phyloP scores from a whole-genome alignment of 1,140 invertebrate species.

The Drosophila kanapiae region DNA sequence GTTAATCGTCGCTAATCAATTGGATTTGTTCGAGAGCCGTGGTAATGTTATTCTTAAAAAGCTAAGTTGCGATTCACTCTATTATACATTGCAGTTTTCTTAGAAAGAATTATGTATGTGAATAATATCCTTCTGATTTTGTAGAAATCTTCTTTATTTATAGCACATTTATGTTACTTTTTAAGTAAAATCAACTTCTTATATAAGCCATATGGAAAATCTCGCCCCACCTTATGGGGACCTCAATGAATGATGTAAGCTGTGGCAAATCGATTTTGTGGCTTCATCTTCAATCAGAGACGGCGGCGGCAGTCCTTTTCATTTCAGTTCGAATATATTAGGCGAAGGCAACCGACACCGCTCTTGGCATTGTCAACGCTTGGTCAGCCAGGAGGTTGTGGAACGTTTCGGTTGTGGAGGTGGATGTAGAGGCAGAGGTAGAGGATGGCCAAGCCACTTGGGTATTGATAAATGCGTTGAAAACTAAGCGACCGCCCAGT shows the following conservation, averaged over 20 bases:
- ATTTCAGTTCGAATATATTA: constrained; percentile 38
- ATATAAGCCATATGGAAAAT: not conserved
- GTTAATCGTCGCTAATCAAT: not conserved
- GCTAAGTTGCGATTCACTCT: no score
- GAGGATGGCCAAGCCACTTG: constrained; percentile 60
- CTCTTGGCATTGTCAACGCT: constrained; percentile 74
- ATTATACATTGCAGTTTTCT: no score
- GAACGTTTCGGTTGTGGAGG: constrained; percentile 6
- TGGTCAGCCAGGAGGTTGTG: constrained; percentile 7
- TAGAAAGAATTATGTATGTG: no score
- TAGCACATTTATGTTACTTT: not conserved
- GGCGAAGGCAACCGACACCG: constrained; percentile 35
- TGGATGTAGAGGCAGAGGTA: constrained; percentile 3
- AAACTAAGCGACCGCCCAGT: constrained; percentile 82
- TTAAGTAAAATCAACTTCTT: not conserved
- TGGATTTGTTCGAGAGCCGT: not conserved
- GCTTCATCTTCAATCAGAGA: constrained; percentile 51
- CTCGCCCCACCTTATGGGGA: not conserved
- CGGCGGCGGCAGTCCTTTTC: constrained; percentile 33
- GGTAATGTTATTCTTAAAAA: not conserved
- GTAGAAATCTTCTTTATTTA: not conserved
- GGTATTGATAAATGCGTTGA: constrained; percentile 83
- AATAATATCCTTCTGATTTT: not conserved
- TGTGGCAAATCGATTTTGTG: constrained; percentile 52
- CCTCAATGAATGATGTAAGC: constrained; percentile 37